A percentile compares a stretch with the other conserved stretches of the same genome.
These are phyloP conservation scores for Eristalinus aeneus DNA, from an alignment of 2,888 invertebrate genomes.

Conservation along the genomic window DNA sequence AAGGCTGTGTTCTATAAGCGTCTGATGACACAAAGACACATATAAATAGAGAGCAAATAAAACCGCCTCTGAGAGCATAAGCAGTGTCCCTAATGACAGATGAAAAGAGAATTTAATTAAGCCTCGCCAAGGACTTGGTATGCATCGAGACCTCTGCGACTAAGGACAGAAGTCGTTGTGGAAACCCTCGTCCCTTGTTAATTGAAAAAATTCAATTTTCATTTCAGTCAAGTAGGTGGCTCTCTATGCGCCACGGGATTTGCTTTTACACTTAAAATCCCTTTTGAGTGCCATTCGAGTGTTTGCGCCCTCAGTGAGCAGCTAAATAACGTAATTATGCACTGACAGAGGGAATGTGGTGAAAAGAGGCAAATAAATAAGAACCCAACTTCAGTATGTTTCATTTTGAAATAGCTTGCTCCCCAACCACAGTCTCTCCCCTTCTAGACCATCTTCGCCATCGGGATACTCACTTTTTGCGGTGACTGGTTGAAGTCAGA, in stretches of 20 bases:
- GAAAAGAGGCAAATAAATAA: constrained; percentile 7
- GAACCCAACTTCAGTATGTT: not conserved
- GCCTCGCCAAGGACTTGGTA: too few species aligned
- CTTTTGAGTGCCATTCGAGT: not conserved
- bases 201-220: not conserved
- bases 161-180: too few species aligned
- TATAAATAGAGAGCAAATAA: too few species aligned
- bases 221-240: not conserved
- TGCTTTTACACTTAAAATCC: not conserved
- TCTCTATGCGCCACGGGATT: not conserved
- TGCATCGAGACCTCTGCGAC: too few species aligned
- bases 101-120: too few species aligned
- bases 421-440: not conserved
- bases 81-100: too few species aligned
- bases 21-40: too few species aligned
- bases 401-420: not conserved
- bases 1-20: too few species aligned
- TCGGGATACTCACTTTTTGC: constrained; percentile 72
- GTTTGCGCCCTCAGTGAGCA: not conserved
- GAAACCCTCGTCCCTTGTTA: not conserved
- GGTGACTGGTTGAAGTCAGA: constrained; percentile 72
- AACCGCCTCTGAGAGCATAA: too few species aligned
- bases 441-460: too few species aligned
- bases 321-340: constrained; percentile 38
- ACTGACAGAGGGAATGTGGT: not conserved